A percentile compares a stretch with the other conserved stretches of the same genome.
Evolutionary conservation across 2,888 invertebrate species (phyloP).

Genomic region (Rhabditoides inermis): DNA sequence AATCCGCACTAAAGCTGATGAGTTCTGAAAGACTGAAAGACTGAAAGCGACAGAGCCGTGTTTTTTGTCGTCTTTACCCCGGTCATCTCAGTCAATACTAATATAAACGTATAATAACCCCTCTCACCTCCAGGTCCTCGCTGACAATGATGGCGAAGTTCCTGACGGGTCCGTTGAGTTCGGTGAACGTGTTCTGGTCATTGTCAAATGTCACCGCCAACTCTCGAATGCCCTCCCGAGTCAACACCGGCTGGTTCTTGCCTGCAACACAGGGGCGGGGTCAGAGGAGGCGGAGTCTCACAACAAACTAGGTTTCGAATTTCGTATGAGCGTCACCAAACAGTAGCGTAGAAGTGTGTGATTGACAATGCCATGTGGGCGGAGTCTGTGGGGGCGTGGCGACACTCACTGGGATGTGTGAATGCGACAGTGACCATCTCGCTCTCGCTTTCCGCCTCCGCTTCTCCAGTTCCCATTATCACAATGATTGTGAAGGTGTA

Average conservation of each 20-base stretch:
- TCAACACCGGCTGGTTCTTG: too few species aligned
- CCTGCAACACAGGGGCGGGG: too few species aligned
- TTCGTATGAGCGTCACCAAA: too few species aligned
- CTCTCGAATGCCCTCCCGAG: constrained; percentile 47
- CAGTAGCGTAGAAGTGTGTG: too few species aligned
- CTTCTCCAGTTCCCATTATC: constrained; percentile 40
- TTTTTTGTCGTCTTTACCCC: too few species aligned
- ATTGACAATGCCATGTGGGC: too few species aligned
- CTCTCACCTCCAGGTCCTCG: constrained; percentile 36
- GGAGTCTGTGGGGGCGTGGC: too few species aligned
- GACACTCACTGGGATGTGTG: constrained; percentile 15
- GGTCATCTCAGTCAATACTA: too few species aligned
- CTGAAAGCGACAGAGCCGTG: background rate
- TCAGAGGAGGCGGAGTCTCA: too few species aligned
- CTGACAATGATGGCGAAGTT: constrained; percentile 48
- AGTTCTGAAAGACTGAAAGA: background rate
- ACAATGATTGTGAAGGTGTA: constrained; percentile 50
- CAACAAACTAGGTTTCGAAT: too few species aligned
- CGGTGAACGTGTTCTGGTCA: constrained; percentile 38
- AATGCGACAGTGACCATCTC: constrained; percentile 48
- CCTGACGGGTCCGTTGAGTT: constrained; percentile 42
- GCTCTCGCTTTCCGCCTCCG: constrained; percentile 44
- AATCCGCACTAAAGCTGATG: too few species aligned
- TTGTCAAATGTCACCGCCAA: constrained; percentile 42
- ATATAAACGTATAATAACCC: too few species aligned